Conservation (phyloP, 2,888 invertebrate genomes). For the Ischnura elegans region DNA sequence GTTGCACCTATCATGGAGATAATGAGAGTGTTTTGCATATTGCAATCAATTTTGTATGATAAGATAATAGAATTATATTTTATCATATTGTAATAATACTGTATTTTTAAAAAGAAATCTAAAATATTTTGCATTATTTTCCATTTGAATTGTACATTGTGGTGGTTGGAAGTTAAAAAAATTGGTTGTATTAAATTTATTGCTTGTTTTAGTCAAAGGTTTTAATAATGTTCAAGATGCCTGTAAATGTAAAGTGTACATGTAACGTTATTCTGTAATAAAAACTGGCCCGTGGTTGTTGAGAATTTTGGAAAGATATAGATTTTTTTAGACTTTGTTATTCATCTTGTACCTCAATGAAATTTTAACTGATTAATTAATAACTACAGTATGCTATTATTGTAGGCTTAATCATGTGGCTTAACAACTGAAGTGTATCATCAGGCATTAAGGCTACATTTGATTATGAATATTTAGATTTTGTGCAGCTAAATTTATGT, state of each 20-base stretch:
- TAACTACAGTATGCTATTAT: neutral
- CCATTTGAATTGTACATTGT: slow-evolving; percentile 36
- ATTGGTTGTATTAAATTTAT: slow-evolving; percentile 48
- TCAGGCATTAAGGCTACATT: neutral
- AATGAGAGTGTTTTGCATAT: slow-evolving; percentile 1
- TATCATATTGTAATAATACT: slow-evolving; percentile 29
- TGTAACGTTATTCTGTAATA: slow-evolving; percentile 40
- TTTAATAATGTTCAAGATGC: slow-evolving; percentile 18
- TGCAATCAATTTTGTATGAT: slow-evolving; percentile 44
- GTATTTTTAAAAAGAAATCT: slow-evolving; percentile 43
- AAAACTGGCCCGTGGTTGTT: slow-evolving; percentile 5
- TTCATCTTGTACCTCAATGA: neutral
- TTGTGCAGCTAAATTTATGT: neutral
- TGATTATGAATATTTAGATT: neutral
- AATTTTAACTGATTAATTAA: neutral
- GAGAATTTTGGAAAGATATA: neutral
- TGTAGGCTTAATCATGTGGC: neutral
- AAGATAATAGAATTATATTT: slow-evolving; percentile 18
- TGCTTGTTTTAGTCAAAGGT: slow-evolving; percentile 41
- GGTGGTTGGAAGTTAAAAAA: slow-evolving; percentile 52
- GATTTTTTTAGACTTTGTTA: neutral
- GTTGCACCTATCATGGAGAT: neutral
- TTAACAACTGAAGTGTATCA: neutral
- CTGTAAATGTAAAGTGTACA: slow-evolving; percentile 30
- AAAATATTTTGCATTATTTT: slow-evolving; percentile 38